These are phyloP conservation scores for Zaprionus obscuricornis DNA, from an alignment of 2,888 invertebrate genomes.

Conservation along the genomic window DNA sequence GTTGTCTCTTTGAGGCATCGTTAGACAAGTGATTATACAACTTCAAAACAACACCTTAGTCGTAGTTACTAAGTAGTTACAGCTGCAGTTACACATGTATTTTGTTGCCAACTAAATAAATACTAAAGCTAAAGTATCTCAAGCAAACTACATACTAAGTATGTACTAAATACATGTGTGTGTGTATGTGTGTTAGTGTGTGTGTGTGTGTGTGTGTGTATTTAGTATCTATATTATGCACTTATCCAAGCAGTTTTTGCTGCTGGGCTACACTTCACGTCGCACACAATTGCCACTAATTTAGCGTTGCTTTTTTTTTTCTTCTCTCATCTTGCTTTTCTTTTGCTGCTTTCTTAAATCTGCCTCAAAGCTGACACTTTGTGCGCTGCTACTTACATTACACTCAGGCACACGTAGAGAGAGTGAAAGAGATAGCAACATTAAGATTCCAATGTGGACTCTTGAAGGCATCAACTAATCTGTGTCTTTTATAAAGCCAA, in stretches of 20 bases:
- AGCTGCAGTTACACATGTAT: no score
- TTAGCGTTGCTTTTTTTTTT: slow-evolving; percentile 65
- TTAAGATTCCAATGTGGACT: slow-evolving; percentile 32
- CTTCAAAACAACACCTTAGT: no score
- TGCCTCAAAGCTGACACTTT: slow-evolving; percentile 77
- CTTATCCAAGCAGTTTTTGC: slow-evolving; percentile 45
- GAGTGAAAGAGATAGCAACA: slow-evolving; percentile 20
- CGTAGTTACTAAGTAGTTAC: no score
- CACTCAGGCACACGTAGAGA: slow-evolving; percentile 9
- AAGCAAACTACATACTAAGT: background rate
- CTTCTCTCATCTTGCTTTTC: slow-evolving; percentile 25
- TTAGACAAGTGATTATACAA: no score
- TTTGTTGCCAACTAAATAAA: no score
- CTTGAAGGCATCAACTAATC: slow-evolving; percentile 76
- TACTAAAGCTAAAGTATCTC: background rate
- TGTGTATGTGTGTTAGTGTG: background rate
- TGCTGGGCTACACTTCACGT: slow-evolving; percentile 62
- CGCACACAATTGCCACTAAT: slow-evolving; percentile 77
- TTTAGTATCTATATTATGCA: slow-evolving; percentile 19
- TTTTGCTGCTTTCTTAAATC: slow-evolving; percentile 67
- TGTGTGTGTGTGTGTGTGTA: slow-evolving; percentile 2
- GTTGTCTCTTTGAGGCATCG: no score
- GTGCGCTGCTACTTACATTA: slow-evolving; percentile 74
- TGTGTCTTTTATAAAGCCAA: slow-evolving; percentile 75
- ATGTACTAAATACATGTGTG: background rate